Evolutionary conservation across 1,140 invertebrate genomes (phyloP), one percentile per base, ranked within the genome.

Genomic region (Hyles vespertilio): DNA sequence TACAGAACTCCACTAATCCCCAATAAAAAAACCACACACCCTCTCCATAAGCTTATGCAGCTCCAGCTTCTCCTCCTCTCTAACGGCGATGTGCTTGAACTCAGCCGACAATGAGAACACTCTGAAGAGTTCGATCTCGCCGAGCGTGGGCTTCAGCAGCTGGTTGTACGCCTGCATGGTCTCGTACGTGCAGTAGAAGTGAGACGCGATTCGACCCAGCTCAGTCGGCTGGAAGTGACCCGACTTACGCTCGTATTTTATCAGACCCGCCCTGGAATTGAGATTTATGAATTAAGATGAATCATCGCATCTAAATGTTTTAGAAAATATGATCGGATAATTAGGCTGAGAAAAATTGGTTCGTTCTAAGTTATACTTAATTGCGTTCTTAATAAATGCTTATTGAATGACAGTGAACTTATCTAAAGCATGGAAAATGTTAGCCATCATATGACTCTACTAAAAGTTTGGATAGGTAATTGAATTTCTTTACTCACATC

Each of bases 31-130:
- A 5, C 36, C 8, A 5, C 2, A 69, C 50, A 86, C 83, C 70
- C 85, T 69, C 54, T 88, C 85, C 94, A 99, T 97, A 0, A 99
- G 87, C 81, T 99, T 99, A 70, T 98, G 96, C 43, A 99, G 85
- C 85, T 99, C 99, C 50, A 99, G 81, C 75, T 99, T 99, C 87
- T 99, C 99, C 87, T 99, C 99, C 80, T 99, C 99, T 12, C 99
- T 91, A 1, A 99, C 98, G 32, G 95, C 93, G 34, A 99, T 96
- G 78, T 98, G 94, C 65, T 93, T 93, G 81, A 99, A 99, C 83
- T 99, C 98, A 1, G 95, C 93, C 0, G 98, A 99, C n/a, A 99
- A 90, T 0, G 98, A 99, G 84, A 99, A 99, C 1, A 99, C 98
- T n/a, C 98, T 91, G 82, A 99, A 99, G 3, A 99, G 87, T 86